Conservation (phyloP, 2,113 vertebrate species). For the Plestiodon gilberti region DNA sequence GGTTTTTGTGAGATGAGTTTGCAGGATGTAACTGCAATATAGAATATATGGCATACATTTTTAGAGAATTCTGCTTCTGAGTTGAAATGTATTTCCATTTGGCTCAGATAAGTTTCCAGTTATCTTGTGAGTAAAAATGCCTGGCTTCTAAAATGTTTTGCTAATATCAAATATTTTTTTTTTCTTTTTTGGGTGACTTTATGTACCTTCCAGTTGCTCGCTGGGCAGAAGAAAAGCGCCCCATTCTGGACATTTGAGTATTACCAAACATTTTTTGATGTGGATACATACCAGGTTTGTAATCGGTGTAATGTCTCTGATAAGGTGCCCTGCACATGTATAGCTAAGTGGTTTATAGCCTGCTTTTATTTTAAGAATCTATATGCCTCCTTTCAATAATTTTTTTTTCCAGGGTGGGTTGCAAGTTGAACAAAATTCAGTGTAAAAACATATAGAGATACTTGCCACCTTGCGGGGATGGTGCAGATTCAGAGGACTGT, state of each 20-base stretch:
- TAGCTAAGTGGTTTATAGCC: neutral
- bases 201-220: constrained; percentile 82
- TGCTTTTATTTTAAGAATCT: neutral
- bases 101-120: neutral
- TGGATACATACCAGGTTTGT: constrained; percentile 91
- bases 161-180: neutral
- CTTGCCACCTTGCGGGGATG: neutral
- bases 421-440: too few relatives aligned
- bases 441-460: too few relatives aligned
- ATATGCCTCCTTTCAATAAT: too few relatives aligned
- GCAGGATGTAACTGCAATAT: neutral
- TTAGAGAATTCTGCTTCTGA: neutral
- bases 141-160: constrained; percentile 3
- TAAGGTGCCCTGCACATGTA: neutral
- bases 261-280: constrained; percentile 94
- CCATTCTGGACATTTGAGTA: constrained; percentile 98
- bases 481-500: neutral
- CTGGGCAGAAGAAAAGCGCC: constrained; percentile 88
- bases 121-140: neutral
- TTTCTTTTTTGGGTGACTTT: constrained; percentile 11
- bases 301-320: neutral
- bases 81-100: neutral
- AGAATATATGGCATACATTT: neutral
- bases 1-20: neutral
- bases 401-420: too few relatives aligned